Evolutionary conservation across 2,797 vertebrate genomes (phyloP).

Genomic region (Sebastes reedi): DNA sequence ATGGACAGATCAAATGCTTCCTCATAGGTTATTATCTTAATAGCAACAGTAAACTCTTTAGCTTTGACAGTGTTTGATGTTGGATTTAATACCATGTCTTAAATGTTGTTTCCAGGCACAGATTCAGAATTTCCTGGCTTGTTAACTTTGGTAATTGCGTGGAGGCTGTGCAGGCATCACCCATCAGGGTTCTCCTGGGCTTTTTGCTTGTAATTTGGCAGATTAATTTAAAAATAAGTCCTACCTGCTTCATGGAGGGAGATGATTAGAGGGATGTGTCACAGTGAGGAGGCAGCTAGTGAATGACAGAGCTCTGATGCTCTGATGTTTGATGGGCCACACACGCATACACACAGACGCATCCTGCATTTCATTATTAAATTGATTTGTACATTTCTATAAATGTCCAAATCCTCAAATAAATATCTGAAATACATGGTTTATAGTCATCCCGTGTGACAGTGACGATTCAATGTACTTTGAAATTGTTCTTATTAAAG

Average conservation of each 20-base stretch:
- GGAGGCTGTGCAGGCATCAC: constrained; percentile 12
- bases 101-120: constrained; percentile 40
- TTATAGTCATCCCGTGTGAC: constrained; percentile 1
- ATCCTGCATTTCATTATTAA: not conserved
- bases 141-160: constrained; percentile 52
- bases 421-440: not conserved
- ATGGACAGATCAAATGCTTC: not conserved
- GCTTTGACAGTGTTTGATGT: constrained; percentile 9
- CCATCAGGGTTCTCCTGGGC: constrained; percentile 25
- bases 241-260: constrained; percentile 31
- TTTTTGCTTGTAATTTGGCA: constrained; percentile 46
- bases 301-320: constrained; percentile 20
- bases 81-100: constrained; percentile 24
- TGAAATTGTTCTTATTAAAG: constrained; percentile 6
- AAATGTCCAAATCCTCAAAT: constrained; percentile 10
- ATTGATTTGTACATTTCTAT: constrained; percentile 9
- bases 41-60: constrained; percentile 1
- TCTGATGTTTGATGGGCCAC: constrained; percentile 9
- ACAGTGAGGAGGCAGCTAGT: constrained; percentile 26
- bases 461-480: not conserved
- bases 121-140: constrained; percentile 37
- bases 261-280: constrained; percentile 49
- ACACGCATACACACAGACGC: not conserved
- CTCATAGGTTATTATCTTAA: constrained; percentile 12
- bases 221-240: constrained; percentile 41